These are phyloP conservation scores for Chromobotia macracanthus DNA, from an alignment of 2,797 vertebrate genomes.

Conservation along the genomic window DNA sequence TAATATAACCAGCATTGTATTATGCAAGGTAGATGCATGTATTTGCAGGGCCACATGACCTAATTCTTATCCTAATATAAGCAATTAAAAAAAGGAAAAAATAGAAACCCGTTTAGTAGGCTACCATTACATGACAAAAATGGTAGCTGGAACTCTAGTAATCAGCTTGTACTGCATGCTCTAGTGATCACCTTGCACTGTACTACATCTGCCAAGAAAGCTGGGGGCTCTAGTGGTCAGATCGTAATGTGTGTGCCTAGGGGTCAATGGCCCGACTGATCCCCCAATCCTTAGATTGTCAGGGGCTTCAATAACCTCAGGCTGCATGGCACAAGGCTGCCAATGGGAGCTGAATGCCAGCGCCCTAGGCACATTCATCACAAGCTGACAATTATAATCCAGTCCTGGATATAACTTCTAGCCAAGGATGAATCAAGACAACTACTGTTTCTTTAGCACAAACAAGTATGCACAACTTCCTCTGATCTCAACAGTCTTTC, in stretches of 20 bases:
- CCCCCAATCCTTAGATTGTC: too few species aligned
- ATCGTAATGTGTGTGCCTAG: too few species aligned
- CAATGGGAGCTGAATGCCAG: neutral
- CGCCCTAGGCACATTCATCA: neutral
- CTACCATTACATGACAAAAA: neutral
- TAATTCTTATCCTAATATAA: neutral
- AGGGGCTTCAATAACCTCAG: neutral
- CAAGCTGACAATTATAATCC: neutral
- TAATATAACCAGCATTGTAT: neutral
- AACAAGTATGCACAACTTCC: neutral
- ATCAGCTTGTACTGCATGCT: too few species aligned
- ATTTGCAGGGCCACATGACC: neutral
- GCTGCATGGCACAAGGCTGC: neutral
- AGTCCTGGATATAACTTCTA: neutral
- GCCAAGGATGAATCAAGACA: constrained; percentile 34
- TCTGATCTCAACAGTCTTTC: too few species aligned
- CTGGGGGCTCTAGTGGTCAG: too few species aligned
- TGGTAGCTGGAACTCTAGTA: neutral
- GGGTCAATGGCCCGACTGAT: too few species aligned
- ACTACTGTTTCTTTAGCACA: constrained; percentile 19
- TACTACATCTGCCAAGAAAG: too few species aligned
- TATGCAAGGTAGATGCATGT: too few species aligned
- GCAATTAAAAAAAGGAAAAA: neutral
- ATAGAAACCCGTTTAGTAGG: neutral
- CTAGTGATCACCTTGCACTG: too few species aligned